Conservation (phyloP, 1,140 invertebrate genomes). For the Leptonema lineaticorne region DNA sequence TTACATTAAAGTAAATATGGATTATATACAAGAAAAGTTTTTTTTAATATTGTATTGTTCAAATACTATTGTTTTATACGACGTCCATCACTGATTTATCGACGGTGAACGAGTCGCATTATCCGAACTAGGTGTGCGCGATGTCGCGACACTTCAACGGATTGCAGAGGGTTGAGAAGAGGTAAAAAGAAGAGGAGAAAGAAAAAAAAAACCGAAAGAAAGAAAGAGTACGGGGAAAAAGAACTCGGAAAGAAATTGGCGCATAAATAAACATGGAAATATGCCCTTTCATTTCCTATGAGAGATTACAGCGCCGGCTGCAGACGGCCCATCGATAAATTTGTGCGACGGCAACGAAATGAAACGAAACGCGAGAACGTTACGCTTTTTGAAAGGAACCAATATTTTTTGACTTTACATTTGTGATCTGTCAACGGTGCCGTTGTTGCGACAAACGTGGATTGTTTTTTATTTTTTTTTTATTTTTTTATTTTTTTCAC, state of each 20-base stretch:
- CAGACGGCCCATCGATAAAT: slow-evolving; percentile 41
- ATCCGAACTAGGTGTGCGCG: too few species aligned
- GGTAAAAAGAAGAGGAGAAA: too few species aligned
- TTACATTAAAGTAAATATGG: too few species aligned
- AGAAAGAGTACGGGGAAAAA: background rate
- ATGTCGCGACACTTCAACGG: too few species aligned
- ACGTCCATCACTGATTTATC: too few species aligned
- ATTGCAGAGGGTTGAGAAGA: too few species aligned
- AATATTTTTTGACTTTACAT: slow-evolving; percentile 17
- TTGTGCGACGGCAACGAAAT: slow-evolving; percentile 22
- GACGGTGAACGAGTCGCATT: too few species aligned
- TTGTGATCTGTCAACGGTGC: background rate
- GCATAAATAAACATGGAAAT: slow-evolving; percentile 41
- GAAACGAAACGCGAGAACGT: slow-evolving; percentile 2
- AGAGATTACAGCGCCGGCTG: slow-evolving; percentile 38
- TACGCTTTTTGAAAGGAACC: background rate
- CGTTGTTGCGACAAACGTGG: background rate
- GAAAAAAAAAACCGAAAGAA: too few species aligned
- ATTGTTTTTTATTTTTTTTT: background rate
- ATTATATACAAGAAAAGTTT: too few species aligned
- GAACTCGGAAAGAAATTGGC: slow-evolving; percentile 34
- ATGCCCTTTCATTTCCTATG: slow-evolving; percentile 42
- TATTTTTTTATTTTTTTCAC: background rate
- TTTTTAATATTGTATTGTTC: too few species aligned
- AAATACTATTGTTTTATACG: too few species aligned